Base-by-base conservation (phyloP, 2,797 vertebrate genomes). In the Poeciliopsis paucimaculata region DNA sequence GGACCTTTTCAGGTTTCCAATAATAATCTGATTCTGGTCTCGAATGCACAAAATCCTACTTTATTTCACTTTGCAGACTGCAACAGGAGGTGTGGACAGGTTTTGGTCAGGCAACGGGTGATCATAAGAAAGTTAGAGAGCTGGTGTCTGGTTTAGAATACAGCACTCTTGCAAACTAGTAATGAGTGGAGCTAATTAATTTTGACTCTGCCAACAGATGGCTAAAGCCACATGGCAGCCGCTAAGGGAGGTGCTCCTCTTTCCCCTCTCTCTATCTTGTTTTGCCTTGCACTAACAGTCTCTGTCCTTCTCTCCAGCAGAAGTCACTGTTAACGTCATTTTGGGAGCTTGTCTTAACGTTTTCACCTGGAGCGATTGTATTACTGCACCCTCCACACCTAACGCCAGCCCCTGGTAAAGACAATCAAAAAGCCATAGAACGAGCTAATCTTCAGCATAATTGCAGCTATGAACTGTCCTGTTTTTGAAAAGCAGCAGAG, bases 181-280 rank as follows among this genome's bases (percentile, higher is more conserved):
- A 95, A 95, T 94, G 93, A 95, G 94, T 93, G 90, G 90, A 96
- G 94, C 93, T 96, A 95, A 96, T 96, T 96, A 95, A 96, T 96
- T 95, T 96, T 94, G 92, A 92, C 91, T 92, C 90, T 94, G 92
- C 94, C 94, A 95, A 93, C 96, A 96, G 96, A 96, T 96, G 95
- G 95, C 95, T 94, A 90, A 95, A 96, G 89, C 94, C 94, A 93
- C 96, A 95, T 95, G 95, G 90, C 91, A 93, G 88, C 89, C 88
- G 75, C 90, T 92, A 81, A 93, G 89, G 93, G 94, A 93, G 91
- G 86, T 88, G 84, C 86, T 92, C 82, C 73, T 92, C 88, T 92
- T 91, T 91, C 86, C 82, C 88, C 84, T 91, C 79, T 72, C 83
- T 80, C 83, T 81, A 43, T 43, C 81, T 84, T 68, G 84, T 86